Base-by-base conservation (phyloP, 1,140 invertebrate genomes). In the Calephelis virginiensis region DNA sequence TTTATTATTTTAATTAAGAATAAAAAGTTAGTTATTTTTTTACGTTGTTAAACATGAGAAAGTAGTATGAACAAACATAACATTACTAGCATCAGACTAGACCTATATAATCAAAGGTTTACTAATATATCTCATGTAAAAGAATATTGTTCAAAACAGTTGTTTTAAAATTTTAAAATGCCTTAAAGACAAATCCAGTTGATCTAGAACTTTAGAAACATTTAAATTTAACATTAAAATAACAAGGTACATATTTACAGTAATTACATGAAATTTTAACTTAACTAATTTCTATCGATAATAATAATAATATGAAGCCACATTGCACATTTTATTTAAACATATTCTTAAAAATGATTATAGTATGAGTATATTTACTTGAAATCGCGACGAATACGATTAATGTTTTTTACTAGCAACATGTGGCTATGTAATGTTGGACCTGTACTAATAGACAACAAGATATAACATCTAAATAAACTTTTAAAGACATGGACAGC, bases 401-500 rank as follows among this genome's bases (percentile, higher is more conserved):
- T 28, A 56, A 64, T 56, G 5, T 64, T 53, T 43, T 50, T 40
- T 14, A 28, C 13, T 40, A 64, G 63, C 63, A 38, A 64, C 49
- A 64, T 50, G 63, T 50, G 38, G 63, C 63, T 50, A 40, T 14
- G 40, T 50, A 49, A 64, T 49, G 48, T 50, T 38, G 48, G 47
- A 64, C 47, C 37, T 63, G 9, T 38, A 49, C 50, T 53, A 64
- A 50, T 53, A 64, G 63, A 64, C 48, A 64, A 50, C 46, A 64
- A 53, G 49, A 64, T 56, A 68, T 64, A 73, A 71, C 64, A 70
- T 71, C 69, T 65, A 73, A 56, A 56, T 56, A 56, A 71, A 71
- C 66, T 66, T 66, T 68, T 63, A 63, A 45, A 72, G 49, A 70
- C 68, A 71, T 75, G 74, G 75, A 85, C 77, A 77, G 77, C 80